These are phyloP conservation scores for Euproctis similis DNA, from an alignment of 2,888 invertebrate genomes.

Conservation along the genomic window DNA sequence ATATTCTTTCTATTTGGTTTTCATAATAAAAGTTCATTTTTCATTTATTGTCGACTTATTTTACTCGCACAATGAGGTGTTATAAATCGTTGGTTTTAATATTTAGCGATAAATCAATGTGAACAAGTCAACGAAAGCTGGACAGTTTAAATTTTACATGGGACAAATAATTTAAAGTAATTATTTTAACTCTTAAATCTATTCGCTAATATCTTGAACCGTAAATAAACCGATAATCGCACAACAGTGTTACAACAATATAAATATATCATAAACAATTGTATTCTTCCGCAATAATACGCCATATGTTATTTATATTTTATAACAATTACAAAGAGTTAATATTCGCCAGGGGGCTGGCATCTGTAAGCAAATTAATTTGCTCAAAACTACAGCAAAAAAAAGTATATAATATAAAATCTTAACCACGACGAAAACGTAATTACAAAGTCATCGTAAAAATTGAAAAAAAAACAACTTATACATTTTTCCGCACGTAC, in stretches of 20 bases:
- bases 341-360: conserved; percentile 40
- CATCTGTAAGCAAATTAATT: conserved; percentile 17
- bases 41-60: no score
- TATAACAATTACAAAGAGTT: not conserved
- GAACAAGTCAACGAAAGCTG: no score
- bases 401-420: conserved; percentile 11
- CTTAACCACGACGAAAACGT: conserved; percentile 18
- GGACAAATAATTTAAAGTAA: no score
- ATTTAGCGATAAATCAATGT: no score
- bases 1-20: no score
- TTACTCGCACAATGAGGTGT: no score
- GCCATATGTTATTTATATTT: conserved; percentile 46
- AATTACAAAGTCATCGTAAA: conserved; percentile 20
- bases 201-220: conserved; percentile 8
- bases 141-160: no score
- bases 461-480: conserved; percentile 19
- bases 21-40: no score
- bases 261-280: conserved; percentile 51
- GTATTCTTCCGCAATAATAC: conserved; percentile 33
- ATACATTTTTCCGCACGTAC: conserved; percentile 34
- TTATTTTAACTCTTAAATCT: no score
- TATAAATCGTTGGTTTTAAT: no score
- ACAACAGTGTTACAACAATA: conserved; percentile 52
- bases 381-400: not conserved
- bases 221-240: conserved; percentile 16